Percentiles rank a stretch among this genome's conserved stretches.
phyloP scores from a whole-genome alignment of 2,888 invertebrate genomes.

The Orchesella flavescens region DNA sequence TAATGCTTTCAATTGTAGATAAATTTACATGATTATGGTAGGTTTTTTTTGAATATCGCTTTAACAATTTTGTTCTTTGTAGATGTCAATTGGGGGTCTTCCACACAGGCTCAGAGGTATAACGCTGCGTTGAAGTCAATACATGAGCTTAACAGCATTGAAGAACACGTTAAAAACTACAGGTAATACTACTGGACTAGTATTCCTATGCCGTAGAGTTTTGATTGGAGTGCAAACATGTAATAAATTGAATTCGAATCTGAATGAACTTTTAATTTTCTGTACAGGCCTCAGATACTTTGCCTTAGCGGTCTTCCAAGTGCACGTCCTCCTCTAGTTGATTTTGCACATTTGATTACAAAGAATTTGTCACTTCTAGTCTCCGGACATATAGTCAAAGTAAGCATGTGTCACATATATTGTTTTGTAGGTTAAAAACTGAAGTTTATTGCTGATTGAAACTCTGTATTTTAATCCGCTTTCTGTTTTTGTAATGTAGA shows the following conservation, averaged over 20 bases:
- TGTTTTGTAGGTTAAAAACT: neutral
- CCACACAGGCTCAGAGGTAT: constrained; percentile 78
- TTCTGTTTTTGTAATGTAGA: constrained; percentile 42
- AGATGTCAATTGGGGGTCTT: constrained; percentile 79
- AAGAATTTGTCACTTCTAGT: constrained; percentile 77
- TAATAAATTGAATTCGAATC: too few species aligned
- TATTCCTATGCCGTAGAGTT: constrained; percentile 75
- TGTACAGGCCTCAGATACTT: constrained; percentile 66
- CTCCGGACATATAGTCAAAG: constrained; percentile 76
- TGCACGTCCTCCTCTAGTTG: constrained; percentile 77
- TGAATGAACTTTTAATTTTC: too few species aligned
- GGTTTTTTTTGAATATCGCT: too few species aligned
- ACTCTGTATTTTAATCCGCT: neutral
- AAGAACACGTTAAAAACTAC: constrained; percentile 79
- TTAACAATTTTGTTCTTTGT: too few species aligned
- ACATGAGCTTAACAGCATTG: constrained; percentile 74
- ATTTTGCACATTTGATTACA: constrained; percentile 77
- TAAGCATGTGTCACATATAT: neutral
- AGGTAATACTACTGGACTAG: neutral
- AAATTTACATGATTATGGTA: too few species aligned
- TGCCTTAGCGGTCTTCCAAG: constrained; percentile 73
- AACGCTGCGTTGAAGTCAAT: constrained; percentile 76
- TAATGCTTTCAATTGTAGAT: neutral
- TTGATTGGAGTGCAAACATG: too few species aligned
- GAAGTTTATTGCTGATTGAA: neutral